phyloP scores from a whole-genome alignment of 92 coral and sea anemone species.

The Palythoa caribaeorum region DNA sequence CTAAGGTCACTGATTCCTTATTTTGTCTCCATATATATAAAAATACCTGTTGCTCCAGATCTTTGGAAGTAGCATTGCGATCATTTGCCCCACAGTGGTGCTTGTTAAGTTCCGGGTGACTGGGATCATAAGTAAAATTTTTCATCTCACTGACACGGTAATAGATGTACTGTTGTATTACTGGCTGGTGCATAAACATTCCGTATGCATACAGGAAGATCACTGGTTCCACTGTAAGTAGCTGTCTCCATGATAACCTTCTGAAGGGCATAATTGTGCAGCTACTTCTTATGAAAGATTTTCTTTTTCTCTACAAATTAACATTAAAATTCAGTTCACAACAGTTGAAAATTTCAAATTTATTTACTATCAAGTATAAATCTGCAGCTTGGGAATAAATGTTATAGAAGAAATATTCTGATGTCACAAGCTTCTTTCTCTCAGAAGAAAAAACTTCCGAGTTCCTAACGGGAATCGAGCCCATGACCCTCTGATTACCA shows the following conservation, averaged over 20 bases:
- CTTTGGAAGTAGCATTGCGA: slow-evolving; percentile 54
- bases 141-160: slow-evolving; percentile 69
- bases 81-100: slow-evolving; percentile 28
- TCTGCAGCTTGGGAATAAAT: too few relatives aligned
- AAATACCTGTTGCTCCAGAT: slow-evolving; percentile 74
- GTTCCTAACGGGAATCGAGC: too few relatives aligned
- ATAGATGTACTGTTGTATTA: slow-evolving; percentile 74
- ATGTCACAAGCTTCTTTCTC: too few relatives aligned
- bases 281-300: not conserved
- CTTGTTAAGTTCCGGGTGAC: slow-evolving; percentile 19
- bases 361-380: too few relatives aligned
- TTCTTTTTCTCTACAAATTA: not conserved
- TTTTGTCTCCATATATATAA: too few relatives aligned
- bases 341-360: too few relatives aligned
- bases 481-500: too few relatives aligned
- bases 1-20: too few relatives aligned
- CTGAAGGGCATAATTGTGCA: not conserved
- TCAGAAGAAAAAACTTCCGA: too few relatives aligned
- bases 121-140: slow-evolving; percentile 69
- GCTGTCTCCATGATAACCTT: slow-evolving; percentile 62
- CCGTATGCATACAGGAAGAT: slow-evolving; percentile 81
- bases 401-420: too few relatives aligned
- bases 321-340: not conserved
- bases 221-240: slow-evolving; percentile 85
- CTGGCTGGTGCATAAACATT: slow-evolving; percentile 74